Percentiles rank a stretch among this genome's conserved stretches.
Conservation (phyloP, 2,888 invertebrate genomes). For the Drosophila cracens region DNA sequence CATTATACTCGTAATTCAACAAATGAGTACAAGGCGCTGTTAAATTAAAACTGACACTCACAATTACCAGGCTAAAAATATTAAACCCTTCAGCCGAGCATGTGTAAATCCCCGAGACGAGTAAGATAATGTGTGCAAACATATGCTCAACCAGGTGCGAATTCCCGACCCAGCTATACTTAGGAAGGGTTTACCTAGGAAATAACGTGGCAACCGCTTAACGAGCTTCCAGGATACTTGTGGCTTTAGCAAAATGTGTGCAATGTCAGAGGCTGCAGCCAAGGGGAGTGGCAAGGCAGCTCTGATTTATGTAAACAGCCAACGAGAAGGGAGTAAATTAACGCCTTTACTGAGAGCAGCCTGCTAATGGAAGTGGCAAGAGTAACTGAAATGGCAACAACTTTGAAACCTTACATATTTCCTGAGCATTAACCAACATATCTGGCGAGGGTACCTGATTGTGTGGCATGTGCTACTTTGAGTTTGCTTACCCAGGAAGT, state of each 20-base stretch:
- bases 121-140: slow-evolving; percentile 56
- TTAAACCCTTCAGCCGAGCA: slow-evolving; percentile 64
- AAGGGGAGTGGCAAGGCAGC: slow-evolving; percentile 6
- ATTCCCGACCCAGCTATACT: slow-evolving; percentile 18
- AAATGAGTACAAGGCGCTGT: slow-evolving; percentile 54
- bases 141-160: slow-evolving; percentile 63
- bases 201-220: slow-evolving; percentile 54
- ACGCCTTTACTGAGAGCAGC: slow-evolving; percentile 58
- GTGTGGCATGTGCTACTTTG: neutral
- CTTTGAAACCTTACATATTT: slow-evolving; percentile 39
- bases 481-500: neutral
- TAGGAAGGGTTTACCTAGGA: slow-evolving; percentile 48
- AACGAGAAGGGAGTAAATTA: slow-evolving; percentile 71
- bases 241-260: slow-evolving; percentile 64
- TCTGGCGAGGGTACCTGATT: neutral
- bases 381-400: slow-evolving; percentile 24
- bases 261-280: slow-evolving; percentile 16
- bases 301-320: slow-evolving; percentile 73
- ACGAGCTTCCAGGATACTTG: slow-evolving; percentile 71
- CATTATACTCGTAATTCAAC: slow-evolving; percentile 52
- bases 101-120: slow-evolving; percentile 59
- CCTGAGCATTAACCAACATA: slow-evolving; percentile 15
- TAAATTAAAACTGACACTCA: slow-evolving; percentile 61
- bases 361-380: slow-evolving; percentile 68
- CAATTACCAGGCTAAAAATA: slow-evolving; percentile 68